Percentiles rank a stretch among this genome's conserved stretches.
phyloP scores from a whole-genome alignment of 2,113 vertebrate species.

The Sorex fumeus region DNA sequence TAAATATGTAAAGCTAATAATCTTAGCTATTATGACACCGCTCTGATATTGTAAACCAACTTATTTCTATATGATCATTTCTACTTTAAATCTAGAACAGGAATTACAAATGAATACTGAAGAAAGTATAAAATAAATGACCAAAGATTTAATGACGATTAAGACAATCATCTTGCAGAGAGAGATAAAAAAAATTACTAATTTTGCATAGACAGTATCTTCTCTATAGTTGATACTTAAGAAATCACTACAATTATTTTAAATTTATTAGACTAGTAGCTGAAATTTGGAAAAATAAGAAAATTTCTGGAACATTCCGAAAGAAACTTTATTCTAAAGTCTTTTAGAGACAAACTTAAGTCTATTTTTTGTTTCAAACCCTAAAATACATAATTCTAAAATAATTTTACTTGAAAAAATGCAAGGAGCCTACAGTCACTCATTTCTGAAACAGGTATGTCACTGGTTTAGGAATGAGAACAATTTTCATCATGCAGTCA shows the following conservation, averaged over 20 bases:
- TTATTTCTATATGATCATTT: not conserved
- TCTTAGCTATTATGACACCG: not conserved
- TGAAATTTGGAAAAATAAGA: not conserved
- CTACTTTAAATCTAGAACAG: not conserved
- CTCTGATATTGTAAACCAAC: not conserved
- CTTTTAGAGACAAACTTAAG: not conserved
- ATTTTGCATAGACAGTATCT: not conserved
- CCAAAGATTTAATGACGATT: not conserved
- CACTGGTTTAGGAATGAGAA: conserved; percentile 2
- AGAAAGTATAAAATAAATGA: not conserved
- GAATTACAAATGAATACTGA: not conserved
- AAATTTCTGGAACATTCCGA: not conserved
- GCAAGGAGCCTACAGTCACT: not conserved
- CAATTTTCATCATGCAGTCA: not conserved
- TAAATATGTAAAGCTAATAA: not conserved
- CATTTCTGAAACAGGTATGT: not conserved
- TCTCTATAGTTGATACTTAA: not conserved
- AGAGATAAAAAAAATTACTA: not conserved
- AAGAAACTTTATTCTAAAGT: conserved; percentile 15
- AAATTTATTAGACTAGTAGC: conserved; percentile 3
- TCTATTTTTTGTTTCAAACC: not conserved
- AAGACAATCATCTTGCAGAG: not conserved
- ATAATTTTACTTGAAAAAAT: conserved; percentile 22
- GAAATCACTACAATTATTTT: not conserved
- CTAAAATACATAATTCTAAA: not conserved